Base-by-base conservation (phyloP, 2,888 invertebrate species). In the Erebia epiphron region DNA sequence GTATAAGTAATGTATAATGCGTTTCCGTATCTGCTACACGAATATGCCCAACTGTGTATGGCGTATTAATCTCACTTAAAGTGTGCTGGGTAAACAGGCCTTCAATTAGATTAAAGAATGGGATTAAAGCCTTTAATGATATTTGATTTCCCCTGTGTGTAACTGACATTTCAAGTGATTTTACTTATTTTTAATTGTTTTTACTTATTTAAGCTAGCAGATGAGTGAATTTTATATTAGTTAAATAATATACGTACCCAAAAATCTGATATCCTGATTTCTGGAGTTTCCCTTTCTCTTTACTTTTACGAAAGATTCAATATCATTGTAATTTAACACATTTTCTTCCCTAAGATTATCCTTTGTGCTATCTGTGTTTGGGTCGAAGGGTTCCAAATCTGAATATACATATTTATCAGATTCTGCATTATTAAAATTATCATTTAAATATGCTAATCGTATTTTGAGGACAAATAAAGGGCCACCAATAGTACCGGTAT, bases 391-490 rank as follows among this genome's bases (percentile, higher is more conserved):
- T 70, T 78, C 62, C 65, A 79, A 67, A 70, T 83, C 79, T 49
- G 70, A 69, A 56, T 75, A 72, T 63, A 70, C 68, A 71, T 79
- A 76, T 68, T 77, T 78, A 67, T 77, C 75, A 62, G 71, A 58
- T 50, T 82, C 78, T 61, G 73, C 73, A 72, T 85, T 80, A 58
- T 80, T 78, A 69, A 82, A 74, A 72, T 85, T 79, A 74, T 84
- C 83, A 67, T 77, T 85, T 73, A 90, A 83, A 77, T 81, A 83
- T 43, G 88, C 85, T 79, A 91, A 80, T 70, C 86, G 86, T 82
- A 90, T 86, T 83, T 89, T 90, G 60, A 91, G 80, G 75, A 91
- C 83, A 73, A 90, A 78, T 75, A 91, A 82, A 43, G 91, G 91
- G 76, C 87, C 86, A 26, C 81, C 76, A 21, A 83, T 79, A 49